Base-by-base conservation (phyloP, 2,888 invertebrate species). In the Colostygia pectinataria region DNA sequence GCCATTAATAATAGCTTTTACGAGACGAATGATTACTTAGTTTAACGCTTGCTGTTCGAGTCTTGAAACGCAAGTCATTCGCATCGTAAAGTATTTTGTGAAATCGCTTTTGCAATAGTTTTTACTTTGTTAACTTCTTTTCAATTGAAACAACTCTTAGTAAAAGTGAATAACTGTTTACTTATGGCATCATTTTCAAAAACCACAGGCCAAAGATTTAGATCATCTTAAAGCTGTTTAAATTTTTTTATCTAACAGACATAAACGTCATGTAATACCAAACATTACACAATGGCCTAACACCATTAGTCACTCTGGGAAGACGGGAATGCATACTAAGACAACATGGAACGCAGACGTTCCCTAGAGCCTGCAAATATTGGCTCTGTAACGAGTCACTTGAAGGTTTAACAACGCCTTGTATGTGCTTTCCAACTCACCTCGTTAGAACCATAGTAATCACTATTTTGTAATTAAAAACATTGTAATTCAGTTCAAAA, bases 311-410 rank as follows among this genome's bases (percentile, higher is more conserved):
- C 56, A 52, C 53, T 55, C 40, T 3, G 50, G 46, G 51, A 34
- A 20, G 32, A 24, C 41, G 36, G 65, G 67, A 71, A 75, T 77
- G 77, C 76, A 77, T 74, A 71, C 70, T 70, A 40, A 74, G 37
- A 79, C 80, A 76, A 75, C 75, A 77, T 83, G 80, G 81, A 72
- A 68, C 65, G 66, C 68, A 69, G 69, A 65, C 74, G 68, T 69
- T 69, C 74, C 63, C 55, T 58, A 59, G 69, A 65, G 63, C 66
- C 67, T 65, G 66, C 82, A 84, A 87, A 87, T 86, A 87, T 86
- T 84, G 83, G 79, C 66, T 70, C 63, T 66, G 74, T 77, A 81
- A 78, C 82, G 71, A 80, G 74, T 77, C 78, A 75, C 78, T 83
- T 71, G 65, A 62, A 65, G 65, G 64, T 68, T 66, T 60, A 24